A percentile compares a stretch with the other conserved stretches of the same genome.
These are phyloP conservation scores for Paramacrobiotus metropolitanus DNA, from an alignment of 1,140 invertebrate species.

Conservation along the genomic window DNA sequence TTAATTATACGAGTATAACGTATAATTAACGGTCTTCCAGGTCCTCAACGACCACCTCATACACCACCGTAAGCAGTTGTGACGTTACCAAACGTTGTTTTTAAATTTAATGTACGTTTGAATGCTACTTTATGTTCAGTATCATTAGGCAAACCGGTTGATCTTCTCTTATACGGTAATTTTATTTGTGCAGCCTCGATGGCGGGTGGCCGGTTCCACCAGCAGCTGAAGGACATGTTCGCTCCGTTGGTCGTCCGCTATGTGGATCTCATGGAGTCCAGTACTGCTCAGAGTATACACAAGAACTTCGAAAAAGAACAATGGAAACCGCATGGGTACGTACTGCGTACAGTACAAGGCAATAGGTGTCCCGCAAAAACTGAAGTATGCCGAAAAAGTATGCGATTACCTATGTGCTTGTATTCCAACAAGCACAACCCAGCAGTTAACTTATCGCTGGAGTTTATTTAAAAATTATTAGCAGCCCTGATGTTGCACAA, in stretches of 20 bases:
- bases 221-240: conserved; percentile 84
- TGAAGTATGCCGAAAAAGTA: too few relatives aligned
- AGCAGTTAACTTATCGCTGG: too few relatives aligned
- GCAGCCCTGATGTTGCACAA: too few relatives aligned
- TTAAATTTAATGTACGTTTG: conserved; percentile 6
- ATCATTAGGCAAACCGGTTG: too few relatives aligned
- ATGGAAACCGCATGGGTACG: conserved; percentile 91
- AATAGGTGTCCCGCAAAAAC: too few relatives aligned
- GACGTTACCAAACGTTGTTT: conserved; percentile 7
- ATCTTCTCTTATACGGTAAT: too few relatives aligned
- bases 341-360: too few relatives aligned
- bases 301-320: conserved; percentile 95
- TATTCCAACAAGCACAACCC: too few relatives aligned
- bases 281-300: conserved; percentile 92
- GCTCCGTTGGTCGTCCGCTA: conserved; percentile 89
- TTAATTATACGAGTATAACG: too few relatives aligned
- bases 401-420: too few relatives aligned
- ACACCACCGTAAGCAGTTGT: conserved; percentile 50
- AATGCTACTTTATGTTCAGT: too few relatives aligned
- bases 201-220: conserved; percentile 87
- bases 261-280: conserved; percentile 98
- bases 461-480: too few relatives aligned
- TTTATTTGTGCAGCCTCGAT: conserved; percentile 94
- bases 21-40: conserved; percentile 91
- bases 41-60: conserved; percentile 93